Base-by-base conservation (phyloP, 2,113 vertebrate genomes). In the Cisticola juncidis region DNA sequence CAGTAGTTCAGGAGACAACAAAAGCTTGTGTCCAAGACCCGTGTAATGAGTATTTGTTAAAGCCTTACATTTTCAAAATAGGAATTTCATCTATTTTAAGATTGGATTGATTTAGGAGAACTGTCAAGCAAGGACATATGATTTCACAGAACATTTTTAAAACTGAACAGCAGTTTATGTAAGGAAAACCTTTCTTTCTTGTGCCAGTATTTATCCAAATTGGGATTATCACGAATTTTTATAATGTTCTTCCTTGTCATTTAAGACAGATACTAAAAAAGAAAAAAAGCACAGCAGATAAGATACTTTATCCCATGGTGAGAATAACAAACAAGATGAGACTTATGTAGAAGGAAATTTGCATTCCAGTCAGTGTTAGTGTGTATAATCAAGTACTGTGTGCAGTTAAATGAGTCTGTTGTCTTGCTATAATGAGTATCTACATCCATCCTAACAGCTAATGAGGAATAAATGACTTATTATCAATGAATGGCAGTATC, bases 401-500 rank as follows among this genome's bases (percentile, higher is more conserved):
- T 91, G 94, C 96, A 96, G 96, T 85, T 98, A 98, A 98, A 97
- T 98, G 97, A 98, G 90, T 97, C 97, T 98, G 97, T 98, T 98
- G 97, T 98, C 97, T 98, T 96, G 93, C 89, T 96, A 70, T 98
- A 98, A 98, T 98, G 98, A 98, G 96, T 98, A 98, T 97, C 98
- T 98, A 97, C 97, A 98, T 98, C 97, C 90, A 98, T 97, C 94
- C 97, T 95, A 96, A 96, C 91, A 97, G 92, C 96, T 98, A 98
- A 98, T 98, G 97, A 98, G 96, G 97, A 98, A 98, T 98, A 98
- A 98, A 98, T 98, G 97, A 98, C 97, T 98, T 98, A 98, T 98
- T 98, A 98, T 98, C 97, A 97, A 94, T 95, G 97, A 98, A 97
- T 97, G 95, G 53, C 97, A 98, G 97, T 97, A 96, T 97, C 96